Evolutionary conservation across 2,113 vertebrate genomes (phyloP).

Genomic region (Nanger granti): DNA sequence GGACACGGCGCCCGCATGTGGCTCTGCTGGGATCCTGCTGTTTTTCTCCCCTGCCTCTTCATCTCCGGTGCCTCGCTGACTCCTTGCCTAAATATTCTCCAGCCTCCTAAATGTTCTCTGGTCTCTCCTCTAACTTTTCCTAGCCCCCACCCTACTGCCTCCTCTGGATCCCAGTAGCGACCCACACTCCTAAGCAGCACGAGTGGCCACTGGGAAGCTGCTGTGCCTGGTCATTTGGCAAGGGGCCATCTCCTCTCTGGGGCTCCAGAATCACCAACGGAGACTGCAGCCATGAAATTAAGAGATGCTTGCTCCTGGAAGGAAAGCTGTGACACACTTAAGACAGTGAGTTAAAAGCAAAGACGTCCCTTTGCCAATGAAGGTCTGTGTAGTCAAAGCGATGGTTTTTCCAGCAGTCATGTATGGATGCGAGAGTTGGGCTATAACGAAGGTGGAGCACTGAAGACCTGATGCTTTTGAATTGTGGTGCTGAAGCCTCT

Average conservation of each 20-base stretch:
- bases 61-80: neutral
- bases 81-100: neutral
- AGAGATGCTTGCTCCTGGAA: neutral
- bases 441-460: fast-evolving
- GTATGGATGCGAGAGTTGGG: neutral
- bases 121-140: neutral
- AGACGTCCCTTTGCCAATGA: neutral
- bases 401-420: neutral
- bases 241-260: neutral
- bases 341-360: neutral
- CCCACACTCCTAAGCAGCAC: neutral
- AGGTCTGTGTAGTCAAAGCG: neutral
- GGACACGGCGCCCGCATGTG: fast-evolving
- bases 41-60: neutral
- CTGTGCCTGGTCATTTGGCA: fast-evolving
- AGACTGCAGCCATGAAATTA: neutral
- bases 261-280: neutral
- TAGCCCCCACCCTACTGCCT: fast-evolving
- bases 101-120: neutral
- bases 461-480: neutral
- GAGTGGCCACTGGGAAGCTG: neutral
- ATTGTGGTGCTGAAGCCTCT: neutral
- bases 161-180: neutral
- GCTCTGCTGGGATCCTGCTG: neutral
- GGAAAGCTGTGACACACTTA: neutral